Evolutionary conservation across 2,888 invertebrate species (phyloP).

Genomic region (Parnassius orleans): DNA sequence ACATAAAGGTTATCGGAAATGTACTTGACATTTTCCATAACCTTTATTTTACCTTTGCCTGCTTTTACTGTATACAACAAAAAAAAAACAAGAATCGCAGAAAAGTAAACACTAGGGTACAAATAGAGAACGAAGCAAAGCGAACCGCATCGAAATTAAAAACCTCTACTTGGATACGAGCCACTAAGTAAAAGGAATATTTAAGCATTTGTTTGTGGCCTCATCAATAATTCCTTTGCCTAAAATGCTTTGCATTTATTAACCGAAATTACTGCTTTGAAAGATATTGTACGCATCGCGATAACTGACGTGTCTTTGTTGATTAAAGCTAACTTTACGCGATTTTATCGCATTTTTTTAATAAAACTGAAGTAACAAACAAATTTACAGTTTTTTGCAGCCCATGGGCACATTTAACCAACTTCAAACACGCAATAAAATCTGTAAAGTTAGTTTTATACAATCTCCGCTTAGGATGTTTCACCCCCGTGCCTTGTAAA

Average conservation of each 20-base stretch:
- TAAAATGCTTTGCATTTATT: background rate
- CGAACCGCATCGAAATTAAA: conserved; percentile 16
- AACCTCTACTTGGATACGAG: conserved; percentile 4
- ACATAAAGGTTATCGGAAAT: no score
- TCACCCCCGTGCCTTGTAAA: no score
- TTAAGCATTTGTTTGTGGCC: conserved; percentile 8
- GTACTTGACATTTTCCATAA: background rate
- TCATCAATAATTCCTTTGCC: conserved; percentile 17
- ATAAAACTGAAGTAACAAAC: no score
- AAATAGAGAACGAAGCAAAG: conserved; percentile 10
- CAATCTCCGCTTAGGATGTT: no score
- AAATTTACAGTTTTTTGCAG: no score
- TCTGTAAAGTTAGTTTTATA: no score
- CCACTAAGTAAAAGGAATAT: conserved; percentile 17
- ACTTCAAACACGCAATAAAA: no score
- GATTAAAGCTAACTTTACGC: no score
- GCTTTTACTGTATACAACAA: background rate
- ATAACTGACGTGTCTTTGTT: background rate
- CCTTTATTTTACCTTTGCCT: background rate
- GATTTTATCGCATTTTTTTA: no score
- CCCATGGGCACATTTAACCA: no score
- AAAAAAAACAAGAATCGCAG: conserved; percentile 8
- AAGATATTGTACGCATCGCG: background rate
- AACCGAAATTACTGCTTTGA: background rate
- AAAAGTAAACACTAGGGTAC: conserved; percentile 17